Evolutionary conservation across 2,888 invertebrate species (phyloP).

Genomic region (Agrotis exclamationis): DNA sequence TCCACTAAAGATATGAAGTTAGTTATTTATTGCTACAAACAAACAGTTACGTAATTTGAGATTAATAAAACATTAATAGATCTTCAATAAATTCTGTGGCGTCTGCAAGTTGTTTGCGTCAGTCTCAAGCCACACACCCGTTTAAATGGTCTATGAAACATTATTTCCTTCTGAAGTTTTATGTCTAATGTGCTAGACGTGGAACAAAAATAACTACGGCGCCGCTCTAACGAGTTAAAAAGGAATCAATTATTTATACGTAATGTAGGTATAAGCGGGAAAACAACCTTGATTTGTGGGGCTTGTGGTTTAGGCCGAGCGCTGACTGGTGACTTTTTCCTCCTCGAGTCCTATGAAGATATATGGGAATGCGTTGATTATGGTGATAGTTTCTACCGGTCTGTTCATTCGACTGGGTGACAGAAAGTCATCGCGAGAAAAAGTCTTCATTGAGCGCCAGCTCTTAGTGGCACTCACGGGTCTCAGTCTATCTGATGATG

Average conservation of each 20-base stretch:
- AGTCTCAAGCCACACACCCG: constrained; percentile 20
- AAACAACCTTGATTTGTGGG: constrained; percentile 6
- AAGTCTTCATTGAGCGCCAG: too few relatives aligned
- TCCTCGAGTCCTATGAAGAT: too few relatives aligned
- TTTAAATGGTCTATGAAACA: constrained; percentile 45
- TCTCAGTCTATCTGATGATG: too few relatives aligned
- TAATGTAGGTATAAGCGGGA: neutral
- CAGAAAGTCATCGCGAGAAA: too few relatives aligned
- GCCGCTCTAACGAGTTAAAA: constrained; percentile 40
- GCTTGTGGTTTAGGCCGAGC: neutral
- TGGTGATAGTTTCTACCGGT: too few relatives aligned
- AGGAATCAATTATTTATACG: constrained; percentile 36
- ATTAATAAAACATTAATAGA: constrained; percentile 16
- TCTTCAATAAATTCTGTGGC: constrained; percentile 26
- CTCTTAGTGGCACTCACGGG: too few relatives aligned
- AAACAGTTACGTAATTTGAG: constrained; percentile 16
- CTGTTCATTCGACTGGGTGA: too few relatives aligned
- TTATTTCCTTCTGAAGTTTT: constrained; percentile 52
- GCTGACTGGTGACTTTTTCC: too few relatives aligned
- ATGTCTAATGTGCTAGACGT: constrained; percentile 42
- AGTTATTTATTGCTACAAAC: constrained; percentile 8
- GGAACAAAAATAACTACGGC: constrained; percentile 54
- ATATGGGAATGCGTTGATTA: too few relatives aligned
- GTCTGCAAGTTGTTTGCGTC: constrained; percentile 43
- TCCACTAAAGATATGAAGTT: neutral